A percentile compares a stretch with the other conserved stretches of the same genome.
Evolutionary conservation across 2,888 invertebrate genomes (phyloP).

Genomic region (Petrolisthes manimaculis): DNA sequence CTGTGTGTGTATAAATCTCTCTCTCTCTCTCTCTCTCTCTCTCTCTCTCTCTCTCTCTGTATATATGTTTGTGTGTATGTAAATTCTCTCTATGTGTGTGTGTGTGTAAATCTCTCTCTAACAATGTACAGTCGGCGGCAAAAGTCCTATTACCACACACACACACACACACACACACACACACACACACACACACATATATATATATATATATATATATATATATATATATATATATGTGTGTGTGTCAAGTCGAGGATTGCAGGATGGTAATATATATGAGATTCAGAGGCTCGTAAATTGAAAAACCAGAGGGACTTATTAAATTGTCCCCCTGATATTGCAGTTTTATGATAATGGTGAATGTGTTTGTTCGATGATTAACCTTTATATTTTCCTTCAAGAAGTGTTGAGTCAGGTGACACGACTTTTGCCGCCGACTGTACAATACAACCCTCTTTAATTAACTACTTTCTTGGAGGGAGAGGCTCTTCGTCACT

Average conservation of each 20-base stretch:
- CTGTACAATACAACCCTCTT: no score
- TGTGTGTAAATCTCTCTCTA: background rate
- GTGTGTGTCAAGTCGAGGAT: conserved; percentile 18
- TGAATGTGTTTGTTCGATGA: no score
- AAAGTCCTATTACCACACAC: background rate
- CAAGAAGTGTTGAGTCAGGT: no score
- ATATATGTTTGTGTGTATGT: background rate
- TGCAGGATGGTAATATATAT: no score
- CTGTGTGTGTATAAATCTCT: background rate
- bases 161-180: background rate
- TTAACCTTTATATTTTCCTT: no score
- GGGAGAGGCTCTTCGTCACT: no score
- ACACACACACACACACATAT: background rate
- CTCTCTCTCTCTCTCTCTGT: conserved; percentile 6
- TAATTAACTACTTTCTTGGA: no score
- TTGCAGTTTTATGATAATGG: no score
- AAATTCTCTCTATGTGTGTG: background rate
- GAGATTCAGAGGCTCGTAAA: background rate
- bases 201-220: conserved; percentile 44
- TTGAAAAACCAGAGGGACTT: background rate
- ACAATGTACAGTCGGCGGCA: background rate
- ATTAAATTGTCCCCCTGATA: no score
- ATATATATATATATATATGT: conserved; percentile 38
- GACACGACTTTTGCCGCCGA: no score
- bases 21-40: background rate